Evolutionary conservation across 2,888 invertebrate species (phyloP), one percentile per base, ranked within the genome.

Genomic region (Philopedon plagiatum): DNA sequence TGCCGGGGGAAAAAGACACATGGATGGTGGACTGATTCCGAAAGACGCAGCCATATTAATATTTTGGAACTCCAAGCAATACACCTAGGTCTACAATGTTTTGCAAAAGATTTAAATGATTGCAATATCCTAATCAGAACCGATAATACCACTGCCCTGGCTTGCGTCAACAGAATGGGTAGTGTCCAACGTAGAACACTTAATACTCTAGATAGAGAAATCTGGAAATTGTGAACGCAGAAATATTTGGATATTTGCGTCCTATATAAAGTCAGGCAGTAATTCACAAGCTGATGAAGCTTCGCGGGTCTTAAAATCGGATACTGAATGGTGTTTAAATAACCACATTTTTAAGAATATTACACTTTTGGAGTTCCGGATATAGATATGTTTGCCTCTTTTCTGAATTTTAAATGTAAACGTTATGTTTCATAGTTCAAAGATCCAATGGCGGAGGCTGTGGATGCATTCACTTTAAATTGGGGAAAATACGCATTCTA

Each of bases 401-500:
- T 34, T 9, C 34, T n/a, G n/a, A 34, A 34, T 34, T 2, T 9
- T 34, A 34, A 34, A 34, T 65, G 65, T 32, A 13, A 39, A 4
- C 7, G 26, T 1, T 57, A 56, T 57, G 54, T 65, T 18, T 57
- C 65, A 4, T 65, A 57, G 65, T 18, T 56, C 9, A n/a, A 56
- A 34, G 78, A 80, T 60, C 78, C 78, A 3, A 72, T 75, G 7
- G 74, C 79, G 0, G 15, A 64, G 4, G 67, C 71, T 5, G 66
- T 80, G 0, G 80, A 81, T 57, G 81, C 81, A 0, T 80, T 81
- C 63, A 81, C 77, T 23, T 72, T 63, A 57, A 32, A 39, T 71
- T 71, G 76, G 77, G 41, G 21, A 1, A 26, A 67, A 5, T n/a
- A 46, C 57, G 26, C 15, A 26, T 32, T 76, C 19, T 75, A 74